Percentiles rank a stretch among this genome's conserved stretches.
These are phyloP conservation scores for Archips xylosteana DNA, from an alignment of 2,888 invertebrate species.

Conservation along the genomic window DNA sequence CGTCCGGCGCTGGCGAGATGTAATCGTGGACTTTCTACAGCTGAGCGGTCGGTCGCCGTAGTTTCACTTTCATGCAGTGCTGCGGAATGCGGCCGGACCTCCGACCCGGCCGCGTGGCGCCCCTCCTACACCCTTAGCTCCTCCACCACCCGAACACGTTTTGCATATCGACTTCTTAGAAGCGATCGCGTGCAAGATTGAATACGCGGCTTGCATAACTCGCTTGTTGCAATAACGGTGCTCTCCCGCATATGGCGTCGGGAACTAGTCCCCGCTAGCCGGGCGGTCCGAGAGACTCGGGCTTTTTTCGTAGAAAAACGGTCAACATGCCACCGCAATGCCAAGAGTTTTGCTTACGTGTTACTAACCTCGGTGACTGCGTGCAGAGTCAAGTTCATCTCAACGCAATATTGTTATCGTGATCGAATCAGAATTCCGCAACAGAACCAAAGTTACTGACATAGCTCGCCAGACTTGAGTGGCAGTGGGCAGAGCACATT, in stretches of 20 bases:
- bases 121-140: constrained; percentile 44
- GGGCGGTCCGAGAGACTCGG: constrained; percentile 26
- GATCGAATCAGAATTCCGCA: too few relatives aligned
- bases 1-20: constrained; percentile 73
- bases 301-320: constrained; percentile 38
- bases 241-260: constrained; percentile 46
- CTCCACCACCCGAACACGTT: constrained; percentile 48
- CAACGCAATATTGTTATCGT: neutral
- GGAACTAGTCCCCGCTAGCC: constrained; percentile 49
- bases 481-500: too few relatives aligned
- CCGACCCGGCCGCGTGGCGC: constrained; percentile 74
- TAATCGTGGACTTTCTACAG: constrained; percentile 84
- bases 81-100: constrained; percentile 83
- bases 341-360: constrained; percentile 33
- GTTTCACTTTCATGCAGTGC: constrained; percentile 83
- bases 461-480: too few relatives aligned
- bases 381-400: constrained; percentile 10
- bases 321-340: constrained; percentile 36
- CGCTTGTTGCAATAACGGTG: constrained; percentile 58
- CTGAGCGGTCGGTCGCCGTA: constrained; percentile 72
- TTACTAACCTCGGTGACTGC: constrained; percentile 19
- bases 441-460: too few relatives aligned
- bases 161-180: constrained; percentile 59
- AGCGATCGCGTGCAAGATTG: constrained; percentile 52
- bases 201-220: constrained; percentile 52